Conservation (phyloP, 2,797 vertebrate species). For the Ispidina lecontei region DNA sequence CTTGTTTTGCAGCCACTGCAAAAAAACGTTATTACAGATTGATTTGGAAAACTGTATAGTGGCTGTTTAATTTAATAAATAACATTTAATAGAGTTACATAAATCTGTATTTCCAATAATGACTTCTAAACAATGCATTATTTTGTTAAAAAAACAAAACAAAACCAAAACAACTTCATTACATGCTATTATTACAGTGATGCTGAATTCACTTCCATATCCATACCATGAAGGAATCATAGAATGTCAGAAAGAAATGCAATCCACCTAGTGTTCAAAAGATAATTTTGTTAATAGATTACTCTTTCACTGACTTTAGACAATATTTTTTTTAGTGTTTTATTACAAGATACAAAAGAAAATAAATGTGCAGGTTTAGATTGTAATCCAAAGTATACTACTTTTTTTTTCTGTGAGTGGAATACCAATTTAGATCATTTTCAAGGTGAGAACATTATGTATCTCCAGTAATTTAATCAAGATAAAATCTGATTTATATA, state of each 20-base stretch:
- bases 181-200: neutral
- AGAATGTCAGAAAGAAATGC: neutral
- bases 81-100: neutral
- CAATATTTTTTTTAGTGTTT: neutral
- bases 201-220: neutral
- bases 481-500: neutral
- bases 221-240: neutral
- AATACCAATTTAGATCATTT: neutral
- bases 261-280: neutral
- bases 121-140: neutral
- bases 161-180: neutral
- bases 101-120: neutral
- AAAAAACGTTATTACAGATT: neutral
- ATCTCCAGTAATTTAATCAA: neutral
- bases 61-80: too few relatives aligned
- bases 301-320: neutral
- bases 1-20: neutral
- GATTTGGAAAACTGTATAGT: neutral
- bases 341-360: neutral
- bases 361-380: neutral
- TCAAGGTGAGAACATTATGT: neutral
- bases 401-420: neutral
- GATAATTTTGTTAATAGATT: neutral
- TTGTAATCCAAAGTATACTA: neutral
- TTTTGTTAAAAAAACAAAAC: neutral